These are phyloP conservation scores for Xanthia icteritia DNA, from an alignment of 2,888 invertebrate genomes.

Conservation along the genomic window DNA sequence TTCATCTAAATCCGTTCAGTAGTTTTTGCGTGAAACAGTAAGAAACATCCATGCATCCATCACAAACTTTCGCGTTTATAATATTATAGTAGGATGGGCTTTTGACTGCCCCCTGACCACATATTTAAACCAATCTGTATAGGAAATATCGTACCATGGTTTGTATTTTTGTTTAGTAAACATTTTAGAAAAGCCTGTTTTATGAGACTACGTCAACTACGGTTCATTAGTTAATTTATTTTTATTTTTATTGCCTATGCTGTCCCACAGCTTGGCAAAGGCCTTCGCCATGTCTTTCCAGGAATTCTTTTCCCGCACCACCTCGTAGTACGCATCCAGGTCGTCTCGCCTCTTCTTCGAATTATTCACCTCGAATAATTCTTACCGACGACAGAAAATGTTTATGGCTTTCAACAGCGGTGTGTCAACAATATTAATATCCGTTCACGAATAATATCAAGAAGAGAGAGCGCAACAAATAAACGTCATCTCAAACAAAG, in stretches of 20 bases:
- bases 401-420: conserved; percentile 11
- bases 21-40: too few species aligned
- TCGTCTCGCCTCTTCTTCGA: too few species aligned
- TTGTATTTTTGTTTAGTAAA: too few species aligned
- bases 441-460: conserved; percentile 73
- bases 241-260: too few species aligned
- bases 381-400: not conserved
- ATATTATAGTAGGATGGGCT: too few species aligned
- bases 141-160: not conserved
- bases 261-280: not conserved
- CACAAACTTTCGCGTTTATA: too few species aligned
- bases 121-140: not conserved
- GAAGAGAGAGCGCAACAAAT: conserved; percentile 71
- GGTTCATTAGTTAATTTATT: too few species aligned
- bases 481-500: conserved; percentile 79
- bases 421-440: conserved; percentile 75
- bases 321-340: too few species aligned
- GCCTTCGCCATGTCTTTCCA: not conserved
- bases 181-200: not conserved
- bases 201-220: not conserved
- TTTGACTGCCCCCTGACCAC: too few species aligned
- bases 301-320: not conserved
- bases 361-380: too few species aligned
- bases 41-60: too few species aligned
- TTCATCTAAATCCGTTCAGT: too few species aligned